Conservation (phyloP, 2,797 vertebrate species). For the Enteromius trimaculatus region DNA sequence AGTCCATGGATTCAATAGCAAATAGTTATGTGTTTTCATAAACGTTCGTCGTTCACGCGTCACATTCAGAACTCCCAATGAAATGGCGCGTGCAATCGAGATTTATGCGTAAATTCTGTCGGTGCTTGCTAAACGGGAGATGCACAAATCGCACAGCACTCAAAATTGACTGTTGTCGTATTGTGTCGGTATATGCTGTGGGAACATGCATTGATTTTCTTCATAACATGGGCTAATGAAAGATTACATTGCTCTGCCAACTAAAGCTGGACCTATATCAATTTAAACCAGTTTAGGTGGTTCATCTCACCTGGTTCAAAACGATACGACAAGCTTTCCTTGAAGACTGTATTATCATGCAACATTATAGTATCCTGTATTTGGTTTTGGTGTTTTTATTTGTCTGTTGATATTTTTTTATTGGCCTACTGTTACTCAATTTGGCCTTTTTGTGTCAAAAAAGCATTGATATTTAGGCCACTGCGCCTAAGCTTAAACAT, state of each 20-base stretch:
- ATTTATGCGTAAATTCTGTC: not conserved
- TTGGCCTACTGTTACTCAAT: not conserved
- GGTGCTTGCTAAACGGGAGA: not conserved
- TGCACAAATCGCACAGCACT: not conserved
- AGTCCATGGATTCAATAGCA: not conserved
- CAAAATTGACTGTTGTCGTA: not conserved
- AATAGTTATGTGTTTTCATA: not conserved
- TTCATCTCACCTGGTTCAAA: slow-evolving; percentile 5
- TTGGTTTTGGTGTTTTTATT: not conserved
- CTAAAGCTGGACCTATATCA: not conserved
- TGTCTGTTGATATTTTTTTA: not conserved
- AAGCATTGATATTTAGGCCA: not conserved
- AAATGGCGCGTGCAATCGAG: not conserved
- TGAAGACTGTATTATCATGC: not conserved
- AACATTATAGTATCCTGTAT: not conserved
- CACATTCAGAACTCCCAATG: not conserved
- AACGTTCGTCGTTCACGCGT: not conserved
- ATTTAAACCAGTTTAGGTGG: not conserved
- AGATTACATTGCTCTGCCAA: not conserved
- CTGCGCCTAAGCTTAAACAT: not conserved
- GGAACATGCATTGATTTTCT: not conserved
- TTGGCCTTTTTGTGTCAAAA: not conserved
- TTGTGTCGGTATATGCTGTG: not conserved
- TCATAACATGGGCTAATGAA: not conserved
- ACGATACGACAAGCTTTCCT: not conserved